phyloP scores from a whole-genome alignment of 1,140 invertebrate genomes.

The Drosophila ercepeae region DNA sequence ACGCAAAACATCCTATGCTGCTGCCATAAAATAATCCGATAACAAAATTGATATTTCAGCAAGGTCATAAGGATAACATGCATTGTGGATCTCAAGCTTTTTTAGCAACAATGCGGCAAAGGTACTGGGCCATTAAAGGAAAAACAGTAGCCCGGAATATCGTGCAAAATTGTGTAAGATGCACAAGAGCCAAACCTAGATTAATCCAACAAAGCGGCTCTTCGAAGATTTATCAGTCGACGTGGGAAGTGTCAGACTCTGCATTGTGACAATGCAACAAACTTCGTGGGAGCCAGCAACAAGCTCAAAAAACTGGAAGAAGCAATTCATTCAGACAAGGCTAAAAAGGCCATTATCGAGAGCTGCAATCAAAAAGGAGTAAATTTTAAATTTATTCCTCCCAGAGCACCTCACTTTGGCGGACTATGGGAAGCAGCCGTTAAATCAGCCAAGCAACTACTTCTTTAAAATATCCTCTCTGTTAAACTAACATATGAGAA shows the following conservation, averaged over 20 bases:
- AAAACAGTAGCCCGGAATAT: no score
- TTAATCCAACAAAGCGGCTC: not conserved
- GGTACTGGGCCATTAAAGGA: no score
- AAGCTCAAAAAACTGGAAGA: conserved; percentile 5
- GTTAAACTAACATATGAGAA: not conserved
- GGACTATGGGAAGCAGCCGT: not conserved
- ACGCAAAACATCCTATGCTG: no score
- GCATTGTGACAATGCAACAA: conserved; percentile 12
- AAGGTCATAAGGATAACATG: no score
- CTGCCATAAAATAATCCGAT: no score
- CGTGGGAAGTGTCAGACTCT: conserved; percentile 6
- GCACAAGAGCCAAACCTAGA: no score
- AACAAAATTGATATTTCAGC: no score
- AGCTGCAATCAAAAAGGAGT: no score
- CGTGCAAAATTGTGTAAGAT: no score
- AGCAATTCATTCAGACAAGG: not conserved
- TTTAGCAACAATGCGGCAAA: no score
- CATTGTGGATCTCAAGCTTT: no score
- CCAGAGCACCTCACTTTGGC: not conserved
- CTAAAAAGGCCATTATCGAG: no score
- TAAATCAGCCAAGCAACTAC: not conserved
- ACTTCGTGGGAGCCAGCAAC: conserved; percentile 6
- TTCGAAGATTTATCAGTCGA: conserved; percentile 2
- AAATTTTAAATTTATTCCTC: not conserved
- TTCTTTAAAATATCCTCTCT: not conserved